These are phyloP conservation scores for Ictidomys tridecemlineatus DNA, from an alignment of 2,113 vertebrate genomes.

Conservation along the genomic window DNA sequence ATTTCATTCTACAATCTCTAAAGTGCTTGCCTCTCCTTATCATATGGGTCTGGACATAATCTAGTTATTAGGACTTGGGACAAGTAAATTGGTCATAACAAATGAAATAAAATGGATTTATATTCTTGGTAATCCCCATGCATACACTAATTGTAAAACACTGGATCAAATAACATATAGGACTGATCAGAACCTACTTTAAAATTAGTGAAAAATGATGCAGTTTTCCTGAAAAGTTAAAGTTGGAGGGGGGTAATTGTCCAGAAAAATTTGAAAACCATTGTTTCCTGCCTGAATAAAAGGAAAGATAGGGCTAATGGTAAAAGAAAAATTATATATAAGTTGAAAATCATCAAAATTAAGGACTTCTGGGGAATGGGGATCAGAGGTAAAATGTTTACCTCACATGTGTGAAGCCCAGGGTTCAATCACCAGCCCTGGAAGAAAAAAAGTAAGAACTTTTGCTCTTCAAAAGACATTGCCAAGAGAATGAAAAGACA, in stretches of 20 bases:
- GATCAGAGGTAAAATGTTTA: neutral
- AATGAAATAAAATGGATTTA: neutral
- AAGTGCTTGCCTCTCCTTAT: neutral
- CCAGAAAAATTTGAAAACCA: neutral
- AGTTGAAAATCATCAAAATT: neutral
- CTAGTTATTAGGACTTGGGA: neutral
- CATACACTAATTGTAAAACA: neutral
- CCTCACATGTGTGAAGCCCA: neutral
- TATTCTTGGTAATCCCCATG: neutral
- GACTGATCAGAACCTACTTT: neutral
- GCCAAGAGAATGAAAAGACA: neutral
- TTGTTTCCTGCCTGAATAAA: neutral
- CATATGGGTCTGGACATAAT: neutral
- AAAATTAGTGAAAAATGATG: neutral
- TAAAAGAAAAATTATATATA: neutral
- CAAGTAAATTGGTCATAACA: neutral
- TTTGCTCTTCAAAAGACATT: neutral
- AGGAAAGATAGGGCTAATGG: neutral
- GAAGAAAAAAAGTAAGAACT: neutral
- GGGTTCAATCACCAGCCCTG: neutral
- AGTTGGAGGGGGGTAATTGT: neutral
- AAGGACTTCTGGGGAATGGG: neutral
- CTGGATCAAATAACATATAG: neutral
- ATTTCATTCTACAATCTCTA: neutral
- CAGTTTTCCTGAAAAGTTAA: neutral